These are phyloP conservation scores for Acanthurus lineatus DNA, from an alignment of 2,797 vertebrate species.

Conservation along the genomic window DNA sequence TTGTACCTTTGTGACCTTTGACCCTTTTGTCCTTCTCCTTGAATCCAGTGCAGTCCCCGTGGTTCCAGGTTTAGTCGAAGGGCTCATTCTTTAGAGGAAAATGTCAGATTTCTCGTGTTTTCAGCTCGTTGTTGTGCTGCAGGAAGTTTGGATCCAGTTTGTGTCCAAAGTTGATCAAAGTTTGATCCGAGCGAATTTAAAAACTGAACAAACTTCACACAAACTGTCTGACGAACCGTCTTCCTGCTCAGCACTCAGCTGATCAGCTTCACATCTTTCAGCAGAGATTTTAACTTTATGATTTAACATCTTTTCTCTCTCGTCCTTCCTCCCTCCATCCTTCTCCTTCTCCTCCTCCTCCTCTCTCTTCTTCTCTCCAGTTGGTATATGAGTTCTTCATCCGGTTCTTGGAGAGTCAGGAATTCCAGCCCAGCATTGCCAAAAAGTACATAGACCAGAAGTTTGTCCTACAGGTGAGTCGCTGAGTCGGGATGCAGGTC, in stretches of 20 bases:
- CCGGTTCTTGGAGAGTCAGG: conserved; percentile 99
- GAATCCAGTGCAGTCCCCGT: conserved; percentile 16
- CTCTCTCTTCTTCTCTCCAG: conserved; percentile 76
- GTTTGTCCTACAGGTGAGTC: conserved; percentile 99
- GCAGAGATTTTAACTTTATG: too few relatives aligned
- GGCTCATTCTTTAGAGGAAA: not conserved
- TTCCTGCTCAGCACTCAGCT: conserved; percentile 4
- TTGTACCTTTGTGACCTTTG: conserved; percentile 33
- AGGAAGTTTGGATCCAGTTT: not conserved
- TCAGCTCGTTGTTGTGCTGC: conserved; percentile 17
- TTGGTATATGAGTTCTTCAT: conserved; percentile 99
- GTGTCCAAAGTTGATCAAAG: not conserved
- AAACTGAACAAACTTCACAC: not conserved
- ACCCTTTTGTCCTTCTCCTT: conserved; percentile 11
- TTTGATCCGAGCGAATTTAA: not conserved
- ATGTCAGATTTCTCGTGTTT: not conserved
- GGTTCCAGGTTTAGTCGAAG: conserved; percentile 2
- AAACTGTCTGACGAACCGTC: not conserved
- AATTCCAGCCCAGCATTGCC: conserved; percentile 99
- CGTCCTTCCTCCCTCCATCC: not conserved
- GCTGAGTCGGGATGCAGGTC: not conserved
- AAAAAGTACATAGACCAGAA: conserved; percentile 99
- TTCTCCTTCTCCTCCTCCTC: not conserved
- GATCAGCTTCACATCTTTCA: not conserved
- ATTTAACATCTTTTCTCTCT: conserved; percentile 4